Conservation (phyloP, 2,888 invertebrate species). For the Lutraria lutraria region DNA sequence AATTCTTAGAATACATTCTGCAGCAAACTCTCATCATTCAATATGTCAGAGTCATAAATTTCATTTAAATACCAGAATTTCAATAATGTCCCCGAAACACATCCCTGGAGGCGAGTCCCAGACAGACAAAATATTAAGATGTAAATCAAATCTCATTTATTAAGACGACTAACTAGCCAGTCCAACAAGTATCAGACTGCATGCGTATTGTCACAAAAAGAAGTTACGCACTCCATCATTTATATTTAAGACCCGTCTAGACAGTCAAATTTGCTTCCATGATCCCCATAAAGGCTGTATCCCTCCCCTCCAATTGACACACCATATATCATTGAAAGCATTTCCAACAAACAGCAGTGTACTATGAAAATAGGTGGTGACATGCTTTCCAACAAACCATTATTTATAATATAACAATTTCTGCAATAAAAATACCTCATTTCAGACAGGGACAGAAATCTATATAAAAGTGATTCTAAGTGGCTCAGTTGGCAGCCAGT, state of each 20-base stretch:
- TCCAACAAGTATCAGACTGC: neutral
- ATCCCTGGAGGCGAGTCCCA: neutral
- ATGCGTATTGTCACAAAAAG: constrained; percentile 1
- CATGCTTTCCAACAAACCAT: too few relatives aligned
- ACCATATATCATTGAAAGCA: too few relatives aligned
- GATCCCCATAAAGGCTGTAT: too few relatives aligned
- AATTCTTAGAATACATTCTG: constrained; percentile 3
- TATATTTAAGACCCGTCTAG: neutral
- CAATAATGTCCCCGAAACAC: neutral
- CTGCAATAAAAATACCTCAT: too few relatives aligned
- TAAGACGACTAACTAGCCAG: neutral
- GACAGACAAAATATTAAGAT: neutral
- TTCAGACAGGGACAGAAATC: too few relatives aligned
- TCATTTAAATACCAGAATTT: constrained; percentile 8
- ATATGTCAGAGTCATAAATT: constrained; percentile 7
- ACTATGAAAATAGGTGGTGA: too few relatives aligned
- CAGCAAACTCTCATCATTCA: neutral
- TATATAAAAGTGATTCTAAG: too few relatives aligned
- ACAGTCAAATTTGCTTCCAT: too few relatives aligned
- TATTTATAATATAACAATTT: too few relatives aligned
- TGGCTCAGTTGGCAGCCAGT: too few relatives aligned
- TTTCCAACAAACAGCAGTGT: too few relatives aligned
- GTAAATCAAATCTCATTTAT: neutral
- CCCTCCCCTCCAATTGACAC: too few relatives aligned
- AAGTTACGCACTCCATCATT: neutral